phyloP scores from a whole-genome alignment of 1,140 invertebrate genomes.

The Campodea augens region DNA sequence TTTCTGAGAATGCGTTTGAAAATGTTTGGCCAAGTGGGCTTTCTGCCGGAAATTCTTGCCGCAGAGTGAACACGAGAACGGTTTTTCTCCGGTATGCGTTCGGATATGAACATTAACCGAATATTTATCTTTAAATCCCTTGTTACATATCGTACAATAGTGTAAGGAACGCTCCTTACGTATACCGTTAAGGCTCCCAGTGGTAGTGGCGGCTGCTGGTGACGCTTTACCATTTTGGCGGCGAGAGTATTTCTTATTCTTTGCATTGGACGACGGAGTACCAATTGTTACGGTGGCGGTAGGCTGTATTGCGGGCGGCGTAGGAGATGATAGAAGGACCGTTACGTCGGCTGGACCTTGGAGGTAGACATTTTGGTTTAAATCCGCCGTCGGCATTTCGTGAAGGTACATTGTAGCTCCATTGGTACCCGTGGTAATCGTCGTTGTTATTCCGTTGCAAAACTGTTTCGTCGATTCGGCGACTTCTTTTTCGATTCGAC shows the following conservation, averaged over 20 bases:
- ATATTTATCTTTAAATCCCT: slow-evolving; percentile 85
- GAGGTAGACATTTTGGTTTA: slow-evolving; percentile 7
- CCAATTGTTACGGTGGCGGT: not conserved
- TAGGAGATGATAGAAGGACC: not conserved
- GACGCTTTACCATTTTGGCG: slow-evolving; percentile 9
- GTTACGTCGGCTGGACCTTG: not conserved
- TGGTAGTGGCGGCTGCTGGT: slow-evolving; percentile 7
- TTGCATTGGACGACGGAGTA: slow-evolving; percentile 7
- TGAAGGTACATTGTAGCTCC: slow-evolving; percentile 17
- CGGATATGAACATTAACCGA: slow-evolving; percentile 80
- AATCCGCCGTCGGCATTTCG: slow-evolving; percentile 16
- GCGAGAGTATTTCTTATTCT: slow-evolving; percentile 15
- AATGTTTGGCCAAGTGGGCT: slow-evolving; percentile 91
- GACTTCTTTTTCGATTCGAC: slow-evolving; percentile 24
- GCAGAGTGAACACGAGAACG: slow-evolving; percentile 69
- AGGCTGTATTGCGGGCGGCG: not conserved
- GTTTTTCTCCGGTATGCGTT: slow-evolving; percentile 79
- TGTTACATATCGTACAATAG: slow-evolving; percentile 77
- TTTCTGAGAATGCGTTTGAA: slow-evolving; percentile 57
- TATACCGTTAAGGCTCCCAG: slow-evolving; percentile 9
- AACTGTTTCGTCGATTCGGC: slow-evolving; percentile 23
- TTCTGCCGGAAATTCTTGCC: slow-evolving; percentile 87
- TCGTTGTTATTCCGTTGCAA: slow-evolving; percentile 32
- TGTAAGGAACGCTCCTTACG: slow-evolving; percentile 67
- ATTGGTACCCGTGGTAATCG: slow-evolving; percentile 11